phyloP scores from a whole-genome alignment of 1,140 invertebrate species.

The Bombus balteatus region DNA sequence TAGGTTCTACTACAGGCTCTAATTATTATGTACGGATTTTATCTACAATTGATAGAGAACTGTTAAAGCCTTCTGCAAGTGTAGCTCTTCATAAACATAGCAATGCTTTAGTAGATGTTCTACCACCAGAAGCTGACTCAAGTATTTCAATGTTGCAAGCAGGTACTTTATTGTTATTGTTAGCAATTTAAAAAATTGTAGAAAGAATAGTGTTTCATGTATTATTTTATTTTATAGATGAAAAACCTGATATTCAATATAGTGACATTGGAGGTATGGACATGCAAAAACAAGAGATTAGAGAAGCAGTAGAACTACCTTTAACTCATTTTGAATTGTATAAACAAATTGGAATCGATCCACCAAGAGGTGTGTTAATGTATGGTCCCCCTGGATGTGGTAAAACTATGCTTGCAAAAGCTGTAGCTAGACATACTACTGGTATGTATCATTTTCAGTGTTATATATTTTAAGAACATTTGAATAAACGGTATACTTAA shows the following conservation, averaged over 20 bases:
- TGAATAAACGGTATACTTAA: not conserved
- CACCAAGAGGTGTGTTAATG: slow-evolving; percentile 98
- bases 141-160: slow-evolving; percentile 98
- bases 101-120: slow-evolving; percentile 98
- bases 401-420: slow-evolving; percentile 99
- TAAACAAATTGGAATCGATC: slow-evolving; percentile 98
- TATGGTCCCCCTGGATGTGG: slow-evolving; percentile 98
- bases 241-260: slow-evolving; percentile 99
- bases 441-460: slow-evolving; percentile 82
- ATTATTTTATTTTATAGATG: slow-evolving; percentile 86
- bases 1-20: slow-evolving; percentile 91
- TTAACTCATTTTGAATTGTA: slow-evolving; percentile 99
- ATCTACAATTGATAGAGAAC: slow-evolving; percentile 97
- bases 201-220: not conserved
- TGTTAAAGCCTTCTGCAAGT: slow-evolving; percentile 97
- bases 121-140: slow-evolving; percentile 99
- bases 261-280: slow-evolving; percentile 99
- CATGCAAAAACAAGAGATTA: slow-evolving; percentile 99
- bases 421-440: slow-evolving; percentile 98
- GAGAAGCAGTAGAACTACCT: slow-evolving; percentile 99
- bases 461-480: not conserved
- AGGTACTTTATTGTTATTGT: slow-evolving; percentile 82
- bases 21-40: slow-evolving; percentile 99
- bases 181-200: not conserved
- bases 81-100: slow-evolving; percentile 99